Conservation (phyloP, 2,888 invertebrate species). For the Epistrophe eligans region DNA sequence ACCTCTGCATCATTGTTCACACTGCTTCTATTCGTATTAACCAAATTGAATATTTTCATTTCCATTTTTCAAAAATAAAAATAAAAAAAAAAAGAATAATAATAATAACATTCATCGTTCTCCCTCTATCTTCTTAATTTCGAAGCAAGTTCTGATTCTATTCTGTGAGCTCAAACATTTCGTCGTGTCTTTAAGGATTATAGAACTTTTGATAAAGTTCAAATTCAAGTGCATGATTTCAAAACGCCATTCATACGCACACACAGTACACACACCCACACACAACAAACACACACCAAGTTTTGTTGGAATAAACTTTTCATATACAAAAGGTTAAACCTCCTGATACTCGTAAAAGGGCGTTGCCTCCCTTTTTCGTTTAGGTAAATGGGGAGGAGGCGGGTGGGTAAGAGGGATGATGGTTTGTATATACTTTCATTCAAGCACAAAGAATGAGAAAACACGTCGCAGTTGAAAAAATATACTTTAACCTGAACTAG, state of each 20-base stretch:
- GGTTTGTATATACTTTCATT: neutral
- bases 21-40: constrained; percentile 35
- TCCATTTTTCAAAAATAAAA: constrained; percentile 61
- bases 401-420: neutral
- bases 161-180: constrained; percentile 34
- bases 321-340: constrained; percentile 71
- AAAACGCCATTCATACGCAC: constrained; percentile 30
- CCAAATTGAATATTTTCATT: constrained; percentile 73
- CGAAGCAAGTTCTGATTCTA: neutral
- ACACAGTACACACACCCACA: neutral
- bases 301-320: constrained; percentile 25
- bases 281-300: neutral
- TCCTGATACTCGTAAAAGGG: constrained; percentile 72
- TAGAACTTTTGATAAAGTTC: constrained; percentile 70
- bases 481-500: constrained; percentile 61
- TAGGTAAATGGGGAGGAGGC: neutral
- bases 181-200: constrained; percentile 67
- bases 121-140: constrained; percentile 1
- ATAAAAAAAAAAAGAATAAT: neutral
- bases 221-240: constrained; percentile 62
- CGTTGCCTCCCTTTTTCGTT: constrained; percentile 35
- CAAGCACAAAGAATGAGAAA: constrained; percentile 55
- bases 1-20: constrained; percentile 33
- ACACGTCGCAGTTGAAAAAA: constrained; percentile 39
- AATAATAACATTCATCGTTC: constrained; percentile 28